Evolutionary conservation across 1,140 invertebrate genomes (phyloP), one percentile per base, ranked within the genome.

Genomic region (Drosophila persimilis): DNA sequence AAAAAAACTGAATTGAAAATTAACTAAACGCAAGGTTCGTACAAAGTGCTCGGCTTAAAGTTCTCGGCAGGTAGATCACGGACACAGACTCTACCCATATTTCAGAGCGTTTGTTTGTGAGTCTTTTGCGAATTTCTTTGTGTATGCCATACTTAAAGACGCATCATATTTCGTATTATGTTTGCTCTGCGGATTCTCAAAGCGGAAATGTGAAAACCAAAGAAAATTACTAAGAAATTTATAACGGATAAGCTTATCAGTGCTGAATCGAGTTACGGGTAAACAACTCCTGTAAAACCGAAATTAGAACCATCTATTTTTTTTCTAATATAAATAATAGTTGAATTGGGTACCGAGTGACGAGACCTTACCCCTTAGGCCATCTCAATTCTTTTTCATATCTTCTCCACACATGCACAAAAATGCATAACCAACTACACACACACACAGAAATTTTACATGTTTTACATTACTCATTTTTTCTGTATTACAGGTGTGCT

Each of bases 401-500:
- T 31, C 7, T 29, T 50, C 13, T 31, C 9, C 15, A 51, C 5
- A 39, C 15, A 15, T 1, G 20, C 20, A 24, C 4, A 3, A 24
- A 24, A 24, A 24, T 24, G 4, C 11, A 1, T 11, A 41, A 9
- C 15, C 3, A 39, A 15, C 9, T 29, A 29, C 1, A 5, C n/a
- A 8, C 3, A 24, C 6, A 24, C 15, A n/a, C 26, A 6, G 11
- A 13, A 13, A 39, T 43, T 52, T 41, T 73, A 73, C 55, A 61
- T 63, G 35, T 73, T 57, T 73, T 64, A 52, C 52, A 63, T 73
- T 71, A 47, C 39, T 64, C 75, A 55, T 60, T 39, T 59, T 54
- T 62, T 26, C 56, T 57, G 61, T 35, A 54, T 91, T 90, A 57
- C 71, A 88, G 91, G 79, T 89, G 85, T 91, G 90, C 77, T 83